A percentile compares a stretch with the other conserved stretches of the same genome.
phyloP scores from a whole-genome alignment of 2,888 invertebrate genomes.

The Crepidodera aurea region DNA sequence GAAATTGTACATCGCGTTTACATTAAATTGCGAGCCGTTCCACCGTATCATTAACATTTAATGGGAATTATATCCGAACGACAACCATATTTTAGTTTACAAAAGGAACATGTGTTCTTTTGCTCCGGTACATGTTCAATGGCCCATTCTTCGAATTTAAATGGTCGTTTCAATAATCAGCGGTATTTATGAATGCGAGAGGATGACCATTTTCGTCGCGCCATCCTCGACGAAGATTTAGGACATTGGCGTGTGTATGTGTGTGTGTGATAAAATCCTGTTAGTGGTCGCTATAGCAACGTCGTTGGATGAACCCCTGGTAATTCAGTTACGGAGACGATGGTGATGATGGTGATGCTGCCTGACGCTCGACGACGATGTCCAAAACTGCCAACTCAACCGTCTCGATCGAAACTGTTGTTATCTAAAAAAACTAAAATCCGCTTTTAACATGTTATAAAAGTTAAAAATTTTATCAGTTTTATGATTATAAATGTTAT shows the following conservation, averaged over 20 bases:
- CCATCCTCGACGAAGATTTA: slow-evolving; percentile 31
- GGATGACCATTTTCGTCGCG: slow-evolving; percentile 39
- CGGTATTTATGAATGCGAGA: slow-evolving; percentile 37
- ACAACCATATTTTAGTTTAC: slow-evolving; percentile 56
- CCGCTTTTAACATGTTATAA: no score
- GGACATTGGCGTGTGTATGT: slow-evolving; percentile 29
- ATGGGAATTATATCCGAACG: slow-evolving; percentile 58
- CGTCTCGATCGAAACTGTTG: no score
- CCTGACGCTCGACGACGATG: neutral
- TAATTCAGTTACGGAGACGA: slow-evolving; percentile 54
- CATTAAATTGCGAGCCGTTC: slow-evolving; percentile 61
- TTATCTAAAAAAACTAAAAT: no score
- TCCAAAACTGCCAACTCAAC: neutral
- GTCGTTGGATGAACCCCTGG: slow-evolving; percentile 48
- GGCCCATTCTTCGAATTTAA: slow-evolving; percentile 48
- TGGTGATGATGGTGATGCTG: neutral
- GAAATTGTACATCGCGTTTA: slow-evolving; percentile 56
- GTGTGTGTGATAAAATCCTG: slow-evolving; percentile 52
- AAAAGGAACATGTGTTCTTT: slow-evolving; percentile 60
- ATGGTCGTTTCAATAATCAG: slow-evolving; percentile 42
- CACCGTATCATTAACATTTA: slow-evolving; percentile 61
- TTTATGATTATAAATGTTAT: no score
- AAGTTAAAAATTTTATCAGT: no score
- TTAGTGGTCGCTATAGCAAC: slow-evolving; percentile 54
- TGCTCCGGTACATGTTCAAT: slow-evolving; percentile 54